These are phyloP conservation scores for Cherax quadricarinatus DNA, from an alignment of 1,140 invertebrate genomes.

Conservation along the genomic window DNA sequence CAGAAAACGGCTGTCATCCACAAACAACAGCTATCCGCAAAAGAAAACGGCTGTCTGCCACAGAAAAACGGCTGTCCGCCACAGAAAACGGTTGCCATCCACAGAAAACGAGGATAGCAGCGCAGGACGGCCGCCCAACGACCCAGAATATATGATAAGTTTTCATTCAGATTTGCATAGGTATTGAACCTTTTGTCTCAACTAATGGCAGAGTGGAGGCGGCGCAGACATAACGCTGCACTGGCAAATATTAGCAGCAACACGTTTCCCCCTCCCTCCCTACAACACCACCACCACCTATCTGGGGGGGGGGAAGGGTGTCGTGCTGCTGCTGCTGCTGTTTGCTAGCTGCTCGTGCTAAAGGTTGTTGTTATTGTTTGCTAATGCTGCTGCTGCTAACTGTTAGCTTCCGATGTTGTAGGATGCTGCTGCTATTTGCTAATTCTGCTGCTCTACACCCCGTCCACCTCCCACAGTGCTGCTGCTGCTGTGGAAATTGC, in stretches of 20 bases:
- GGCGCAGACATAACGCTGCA: slow-evolving; percentile 25
- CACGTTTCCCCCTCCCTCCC: not conserved
- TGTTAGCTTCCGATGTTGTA: too few relatives aligned
- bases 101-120: not conserved
- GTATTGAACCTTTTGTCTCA: slow-evolving; percentile 53
- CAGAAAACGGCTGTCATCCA: not conserved
- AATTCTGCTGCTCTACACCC: too few relatives aligned
- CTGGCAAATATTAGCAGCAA: slow-evolving; percentile 34
- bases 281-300: not conserved
- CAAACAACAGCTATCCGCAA: not conserved
- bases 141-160: slow-evolving; percentile 44
- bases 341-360: too few relatives aligned
- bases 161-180: slow-evolving; percentile 53
- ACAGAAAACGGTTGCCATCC: not conserved
- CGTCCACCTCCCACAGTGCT: too few relatives aligned
- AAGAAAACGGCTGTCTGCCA: not conserved
- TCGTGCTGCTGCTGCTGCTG: too few relatives aligned
- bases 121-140: not conserved
- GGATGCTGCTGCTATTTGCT: too few relatives aligned
- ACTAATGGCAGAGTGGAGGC: slow-evolving; percentile 31
- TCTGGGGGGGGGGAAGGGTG: too few relatives aligned
- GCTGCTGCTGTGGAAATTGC: too few relatives aligned
- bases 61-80: too few relatives aligned
- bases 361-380: too few relatives aligned
- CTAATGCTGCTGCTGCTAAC: too few relatives aligned